A percentile compares a stretch with the other conserved stretches of the same genome.
Evolutionary conservation across 1,140 invertebrate genomes (phyloP).

Genomic region (Eupeodes corollae): DNA sequence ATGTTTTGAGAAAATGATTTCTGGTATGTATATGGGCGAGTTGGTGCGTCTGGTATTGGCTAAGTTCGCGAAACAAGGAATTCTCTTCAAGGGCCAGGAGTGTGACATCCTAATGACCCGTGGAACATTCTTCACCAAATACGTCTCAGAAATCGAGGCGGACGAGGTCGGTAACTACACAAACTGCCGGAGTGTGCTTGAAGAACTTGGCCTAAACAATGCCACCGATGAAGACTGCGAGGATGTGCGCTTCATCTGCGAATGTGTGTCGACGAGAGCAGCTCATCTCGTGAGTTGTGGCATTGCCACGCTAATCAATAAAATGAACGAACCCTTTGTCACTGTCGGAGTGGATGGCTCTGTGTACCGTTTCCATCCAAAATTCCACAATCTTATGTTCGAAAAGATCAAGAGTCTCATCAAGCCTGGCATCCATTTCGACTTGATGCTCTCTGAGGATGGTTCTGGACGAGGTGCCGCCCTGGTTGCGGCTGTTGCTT

Average conservation of each 20-base stretch:
- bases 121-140: slow-evolving; percentile 91
- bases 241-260: slow-evolving; percentile 85
- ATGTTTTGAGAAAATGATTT: slow-evolving; percentile 89
- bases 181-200: slow-evolving; percentile 78
- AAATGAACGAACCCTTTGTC: slow-evolving; percentile 79
- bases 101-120: slow-evolving; percentile 63
- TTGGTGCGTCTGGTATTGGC: slow-evolving; percentile 66
- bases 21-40: slow-evolving; percentile 90
- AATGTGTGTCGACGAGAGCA: slow-evolving; percentile 82
- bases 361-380: slow-evolving; percentile 96
- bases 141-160: slow-evolving; percentile 94
- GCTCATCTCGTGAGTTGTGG: slow-evolving; percentile 89
- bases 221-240: slow-evolving; percentile 80
- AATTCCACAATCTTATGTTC: slow-evolving; percentile 94
- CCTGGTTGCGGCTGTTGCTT: slow-evolving; percentile 88
- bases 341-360: slow-evolving; percentile 98
- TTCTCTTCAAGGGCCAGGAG: slow-evolving; percentile 68
- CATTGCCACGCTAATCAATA: slow-evolving; percentile 67
- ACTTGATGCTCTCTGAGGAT: slow-evolving; percentile 95
- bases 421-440: slow-evolving; percentile 64
- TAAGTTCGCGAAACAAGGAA: slow-evolving; percentile 63
- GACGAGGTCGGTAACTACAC: slow-evolving; percentile 71
- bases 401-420: slow-evolving; percentile 80
- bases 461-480: slow-evolving; percentile 96
- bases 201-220: slow-evolving; percentile 62